Conservation (phyloP, 2,113 vertebrate genomes). For the Cyprinus carpio region DNA sequence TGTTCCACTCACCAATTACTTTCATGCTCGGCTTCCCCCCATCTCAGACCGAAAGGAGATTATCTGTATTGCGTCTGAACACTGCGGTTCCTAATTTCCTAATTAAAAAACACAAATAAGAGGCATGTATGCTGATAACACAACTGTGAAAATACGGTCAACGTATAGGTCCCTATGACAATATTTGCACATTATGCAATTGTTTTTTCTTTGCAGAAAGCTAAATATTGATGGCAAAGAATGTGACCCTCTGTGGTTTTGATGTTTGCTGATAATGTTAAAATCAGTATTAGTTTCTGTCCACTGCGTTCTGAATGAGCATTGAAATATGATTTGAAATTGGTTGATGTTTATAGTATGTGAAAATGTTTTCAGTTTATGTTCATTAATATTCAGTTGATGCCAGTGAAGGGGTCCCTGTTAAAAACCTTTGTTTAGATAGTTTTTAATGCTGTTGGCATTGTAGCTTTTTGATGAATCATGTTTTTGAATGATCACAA, state of each 20-base stretch:
- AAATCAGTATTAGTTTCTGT: background rate
- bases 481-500: background rate
- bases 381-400: background rate
- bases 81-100: conserved; percentile 67
- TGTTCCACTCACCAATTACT: conserved; percentile 77
- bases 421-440: background rate
- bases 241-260: background rate
- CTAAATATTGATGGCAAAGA: conserved; percentile 12
- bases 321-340: background rate
- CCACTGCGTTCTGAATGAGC: too few species aligned
- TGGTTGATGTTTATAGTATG: background rate
- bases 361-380: background rate
- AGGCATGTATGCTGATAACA: conserved; percentile 65
- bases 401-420: background rate
- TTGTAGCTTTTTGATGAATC: background rate
- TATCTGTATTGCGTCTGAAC: conserved; percentile 71
- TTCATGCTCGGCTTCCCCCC: conserved; percentile 75
- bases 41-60: conserved; percentile 76
- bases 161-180: background rate
- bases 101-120: conserved; percentile 77
- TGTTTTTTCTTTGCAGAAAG: background rate
- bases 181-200: background rate
- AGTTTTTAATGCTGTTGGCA: background rate
- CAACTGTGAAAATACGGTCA: background rate
- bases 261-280: conserved; percentile 7